Conservation (phyloP, 2,888 invertebrate genomes). For the Plusia festucae region DNA sequence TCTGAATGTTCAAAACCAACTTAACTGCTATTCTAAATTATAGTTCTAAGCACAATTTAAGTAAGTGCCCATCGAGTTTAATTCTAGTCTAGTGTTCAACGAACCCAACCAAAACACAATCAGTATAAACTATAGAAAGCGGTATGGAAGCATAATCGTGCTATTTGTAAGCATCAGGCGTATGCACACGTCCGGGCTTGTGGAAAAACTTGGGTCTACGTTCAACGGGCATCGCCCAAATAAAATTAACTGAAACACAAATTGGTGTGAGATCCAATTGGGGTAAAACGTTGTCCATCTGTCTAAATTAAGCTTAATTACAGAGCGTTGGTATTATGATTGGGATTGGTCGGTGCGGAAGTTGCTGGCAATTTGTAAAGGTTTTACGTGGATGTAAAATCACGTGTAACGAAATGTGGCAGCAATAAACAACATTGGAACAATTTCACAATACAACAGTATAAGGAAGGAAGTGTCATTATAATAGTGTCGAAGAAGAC, state of each 20-base stretch:
- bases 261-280: slow-evolving; percentile 56
- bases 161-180: slow-evolving; percentile 50
- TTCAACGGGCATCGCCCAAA: slow-evolving; percentile 43
- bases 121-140: slow-evolving; percentile 44
- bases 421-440: neutral
- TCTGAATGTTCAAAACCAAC: too few species aligned
- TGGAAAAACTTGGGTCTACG: slow-evolving; percentile 45
- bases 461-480: too few species aligned
- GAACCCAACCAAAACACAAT: slow-evolving; percentile 47
- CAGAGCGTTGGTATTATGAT: slow-evolving; percentile 48
- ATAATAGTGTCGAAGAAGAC: too few species aligned
- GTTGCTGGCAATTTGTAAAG: slow-evolving; percentile 41
- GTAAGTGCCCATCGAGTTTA: neutral
- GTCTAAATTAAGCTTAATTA: slow-evolving; percentile 59
- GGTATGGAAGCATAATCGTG: slow-evolving; percentile 50
- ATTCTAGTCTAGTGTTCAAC: slow-evolving; percentile 20
- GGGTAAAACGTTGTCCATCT: slow-evolving; percentile 55
- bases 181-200: slow-evolving; percentile 31
- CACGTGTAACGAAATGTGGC: neutral
- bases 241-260: slow-evolving; percentile 60
- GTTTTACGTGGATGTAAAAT: slow-evolving; percentile 10
- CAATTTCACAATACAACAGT: neutral
- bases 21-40: too few species aligned
- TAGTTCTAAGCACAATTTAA: neutral
- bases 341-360: slow-evolving; percentile 39